Evolutionary conservation across 2,113 vertebrate species (phyloP), one percentile per base, ranked within the genome.

Genomic region (Mus pahari): DNA sequence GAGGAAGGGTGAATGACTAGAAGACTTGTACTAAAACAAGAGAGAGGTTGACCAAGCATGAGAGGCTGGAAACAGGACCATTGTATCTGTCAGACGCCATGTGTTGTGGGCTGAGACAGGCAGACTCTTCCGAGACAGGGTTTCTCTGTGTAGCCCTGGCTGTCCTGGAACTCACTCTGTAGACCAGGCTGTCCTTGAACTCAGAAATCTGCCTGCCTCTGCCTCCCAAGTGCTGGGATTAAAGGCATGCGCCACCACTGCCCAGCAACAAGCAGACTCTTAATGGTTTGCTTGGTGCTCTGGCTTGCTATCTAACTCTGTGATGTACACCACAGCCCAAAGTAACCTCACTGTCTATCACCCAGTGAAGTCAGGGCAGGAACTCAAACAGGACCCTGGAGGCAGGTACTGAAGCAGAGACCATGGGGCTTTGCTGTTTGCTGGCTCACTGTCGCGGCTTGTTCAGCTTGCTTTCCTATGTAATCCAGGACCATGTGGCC

Each of bases 21-120:
- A 17, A 33, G n/a, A 0, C 24, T 53, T 48, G 7, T 13, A 66
- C 19, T 78, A 45, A 87, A 60, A 83, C 22, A 33, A 22, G 20
- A 45, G 45, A 68, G 75, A 36, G 14, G 11, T 20, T 81, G 58
- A 77, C 33, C 39, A 79, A 1, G 22, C 17, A 48, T 16, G 31
- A 36, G 31, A 55, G 39, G 26, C 9, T 6, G 9, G 36, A 60
- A 42, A 66, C 22, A 48, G 16, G 20, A 19, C 26, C 17, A 1
- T 0, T 33, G 3, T 26, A 13, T 62, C n/a, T 62, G 20, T 86
- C 28, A 66, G 73, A 55, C 1, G 0, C 20, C 9, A 36, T 2
- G 7, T 1, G 28, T 31, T 39, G 33, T 39, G 28, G 14, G 19
- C 20, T 28, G 68, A 91, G 68, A 66, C 16, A 75, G 83, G 39